Conservation (phyloP, 2,888 invertebrate genomes). For the Brachyopa scutellaris region DNA sequence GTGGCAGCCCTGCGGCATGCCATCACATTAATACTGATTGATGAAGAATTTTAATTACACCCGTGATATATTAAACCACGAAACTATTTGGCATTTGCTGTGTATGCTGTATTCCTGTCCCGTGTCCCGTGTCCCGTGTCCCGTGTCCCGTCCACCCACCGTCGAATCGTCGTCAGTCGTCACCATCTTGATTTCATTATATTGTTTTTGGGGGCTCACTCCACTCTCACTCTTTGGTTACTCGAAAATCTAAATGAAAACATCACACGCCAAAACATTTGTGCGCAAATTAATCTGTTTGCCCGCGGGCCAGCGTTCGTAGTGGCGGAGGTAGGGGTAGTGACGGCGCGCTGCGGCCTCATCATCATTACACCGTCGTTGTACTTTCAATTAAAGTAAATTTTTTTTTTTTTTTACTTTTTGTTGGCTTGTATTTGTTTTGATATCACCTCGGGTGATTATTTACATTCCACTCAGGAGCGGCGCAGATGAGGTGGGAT, state of each 20-base stretch:
- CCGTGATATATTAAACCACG: constrained; percentile 71
- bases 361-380: constrained; percentile 49
- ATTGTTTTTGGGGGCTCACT: constrained; percentile 15
- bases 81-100: constrained; percentile 67
- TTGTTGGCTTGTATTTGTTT: constrained; percentile 28
- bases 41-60: constrained; percentile 72
- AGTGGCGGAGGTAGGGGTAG: background rate
- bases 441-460: constrained; percentile 57
- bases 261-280: constrained; percentile 56
- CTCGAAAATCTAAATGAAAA: constrained; percentile 59
- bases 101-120: no score
- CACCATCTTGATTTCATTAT: background rate
- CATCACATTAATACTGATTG: constrained; percentile 70
- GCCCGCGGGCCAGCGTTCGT: constrained; percentile 30
- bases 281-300: constrained; percentile 66
- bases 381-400: constrained; percentile 67
- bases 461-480: constrained; percentile 58
- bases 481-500: background rate
- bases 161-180: no score
- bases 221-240: no score
- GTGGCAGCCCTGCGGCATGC: constrained; percentile 62
- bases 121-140: background rate
- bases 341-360: no score
- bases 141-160: background rate
- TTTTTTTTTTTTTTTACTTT: constrained; percentile 11